Base-by-base conservation (phyloP, 2,797 vertebrate species). In the Enteromius radiatus region DNA sequence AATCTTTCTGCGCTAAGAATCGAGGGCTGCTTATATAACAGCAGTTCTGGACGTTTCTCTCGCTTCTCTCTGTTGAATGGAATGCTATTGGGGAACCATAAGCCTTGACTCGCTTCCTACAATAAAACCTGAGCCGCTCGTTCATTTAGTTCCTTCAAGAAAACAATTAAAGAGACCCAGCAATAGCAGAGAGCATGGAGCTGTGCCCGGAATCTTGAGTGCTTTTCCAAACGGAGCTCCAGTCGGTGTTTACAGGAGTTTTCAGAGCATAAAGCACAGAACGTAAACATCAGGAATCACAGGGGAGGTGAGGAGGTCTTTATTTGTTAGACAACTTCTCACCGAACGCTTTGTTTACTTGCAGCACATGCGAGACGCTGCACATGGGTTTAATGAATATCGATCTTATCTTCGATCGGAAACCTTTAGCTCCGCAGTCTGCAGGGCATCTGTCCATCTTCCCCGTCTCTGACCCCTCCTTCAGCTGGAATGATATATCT, bases 141-240 rank as follows among this genome's bases (percentile, higher is more conserved):
- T 95, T 95, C 92, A 92, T 95, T 93, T 94, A 95, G 96, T 96
- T 94, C 93, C 92, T 93, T 91, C 92, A 93, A 92, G 90, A 90
- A 85, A 88, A 90, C 90, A 94, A 96, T 97, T 96, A 96, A 96
- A 95, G 93, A 93, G 93, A 94, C 90, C 89, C 95, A 94, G 93
- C 95, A 95, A 67, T 85, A 92, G 94, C 94, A 94, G 93, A 95
- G 95, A 95, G 92, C 87, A 90, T 90, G 91, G 93, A 95, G 93
- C 93, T 95, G 96, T 95, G 96, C 92, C 92, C 95, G 92, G 96
- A 97, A 97, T 97, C 94, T 95, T 95, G 94, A 97, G 94, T 93
- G 94, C 95, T 96, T 95, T 92, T 92, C 93, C 95, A 93, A 94
- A 90, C 89, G 92, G 17, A 65, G 59, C 41, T 65, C 28, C 59